Evolutionary conservation across 2,888 invertebrate species (phyloP).

Genomic region (Siphlonurus alternatus): DNA sequence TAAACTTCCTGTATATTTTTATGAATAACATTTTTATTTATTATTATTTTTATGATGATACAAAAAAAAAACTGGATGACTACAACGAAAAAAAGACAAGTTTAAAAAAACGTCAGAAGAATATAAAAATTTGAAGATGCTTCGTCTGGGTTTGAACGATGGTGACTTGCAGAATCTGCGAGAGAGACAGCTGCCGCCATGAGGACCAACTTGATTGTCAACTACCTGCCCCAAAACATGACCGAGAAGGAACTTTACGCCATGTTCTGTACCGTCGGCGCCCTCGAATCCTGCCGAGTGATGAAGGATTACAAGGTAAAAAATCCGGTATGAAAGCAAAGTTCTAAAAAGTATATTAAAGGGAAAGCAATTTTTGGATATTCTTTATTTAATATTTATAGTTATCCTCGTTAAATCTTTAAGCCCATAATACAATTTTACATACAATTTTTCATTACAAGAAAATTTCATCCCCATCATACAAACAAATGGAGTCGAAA

Average conservation of each 20-base stretch:
- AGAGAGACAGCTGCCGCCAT: no score
- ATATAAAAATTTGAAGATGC: not conserved
- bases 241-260: conserved; percentile 79
- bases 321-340: no score
- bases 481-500: no score
- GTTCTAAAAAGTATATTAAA: not conserved
- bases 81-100: no score
- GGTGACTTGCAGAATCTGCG: not conserved
- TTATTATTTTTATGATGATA: not conserved
- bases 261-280: conserved; percentile 76
- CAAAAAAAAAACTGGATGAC: no score
- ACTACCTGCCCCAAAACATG: conserved; percentile 88
- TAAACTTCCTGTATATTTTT: no score
- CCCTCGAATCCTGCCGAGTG: conserved; percentile 77
- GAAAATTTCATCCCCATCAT: no score
- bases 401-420: not conserved
- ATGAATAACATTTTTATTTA: not conserved
- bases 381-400: not conserved
- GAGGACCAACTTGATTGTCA: conserved; percentile 79
- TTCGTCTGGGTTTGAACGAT: not conserved
- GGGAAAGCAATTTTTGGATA: not conserved
- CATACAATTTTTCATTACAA: no score
- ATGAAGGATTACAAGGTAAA: conserved; percentile 76
- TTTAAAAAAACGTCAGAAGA: not conserved
- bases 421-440: no score